Conservation (phyloP, 2,113 vertebrate genomes). For the Notiomystis cincta region DNA sequence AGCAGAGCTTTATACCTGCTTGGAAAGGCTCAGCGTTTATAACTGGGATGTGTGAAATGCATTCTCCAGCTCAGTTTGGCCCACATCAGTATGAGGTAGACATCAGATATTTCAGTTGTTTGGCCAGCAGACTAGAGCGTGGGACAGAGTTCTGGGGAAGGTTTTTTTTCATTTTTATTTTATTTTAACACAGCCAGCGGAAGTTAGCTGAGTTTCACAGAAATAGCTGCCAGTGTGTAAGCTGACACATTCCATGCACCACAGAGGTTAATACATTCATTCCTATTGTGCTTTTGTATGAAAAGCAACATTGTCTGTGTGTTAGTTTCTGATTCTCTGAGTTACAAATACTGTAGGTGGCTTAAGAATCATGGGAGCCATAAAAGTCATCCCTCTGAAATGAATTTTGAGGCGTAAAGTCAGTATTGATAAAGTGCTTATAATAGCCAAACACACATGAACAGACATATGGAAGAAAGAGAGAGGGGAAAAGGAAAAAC, state of each 20-base stretch:
- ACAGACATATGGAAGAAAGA: background rate
- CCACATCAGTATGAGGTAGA: background rate
- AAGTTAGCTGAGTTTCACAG: conserved; percentile 52
- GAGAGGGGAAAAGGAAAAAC: background rate
- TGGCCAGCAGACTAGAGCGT: background rate
- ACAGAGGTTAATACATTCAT: conserved; percentile 64
- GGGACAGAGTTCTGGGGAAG: conserved; percentile 2
- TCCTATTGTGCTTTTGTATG: conserved; percentile 49
- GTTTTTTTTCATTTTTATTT: background rate
- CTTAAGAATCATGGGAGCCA: conserved; percentile 12
- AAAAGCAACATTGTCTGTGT: conserved; percentile 36
- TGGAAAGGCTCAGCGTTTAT: background rate
- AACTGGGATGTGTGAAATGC: background rate
- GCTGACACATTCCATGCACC: conserved; percentile 55
- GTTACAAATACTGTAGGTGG: conserved; percentile 31
- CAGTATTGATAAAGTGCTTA: background rate
- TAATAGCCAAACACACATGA: background rate
- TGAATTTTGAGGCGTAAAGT: background rate
- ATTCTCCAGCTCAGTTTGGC: background rate
- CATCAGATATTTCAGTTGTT: conserved; percentile 24
- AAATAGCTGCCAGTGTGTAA: conserved; percentile 61
- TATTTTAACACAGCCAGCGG: conserved; percentile 19
- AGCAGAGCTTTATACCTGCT: conserved; percentile 26
- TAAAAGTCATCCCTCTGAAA: conserved; percentile 39
- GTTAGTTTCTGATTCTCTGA: conserved; percentile 55